phyloP scores from a whole-genome alignment of 2,797 vertebrate species.

The Clarias fuscus region DNA sequence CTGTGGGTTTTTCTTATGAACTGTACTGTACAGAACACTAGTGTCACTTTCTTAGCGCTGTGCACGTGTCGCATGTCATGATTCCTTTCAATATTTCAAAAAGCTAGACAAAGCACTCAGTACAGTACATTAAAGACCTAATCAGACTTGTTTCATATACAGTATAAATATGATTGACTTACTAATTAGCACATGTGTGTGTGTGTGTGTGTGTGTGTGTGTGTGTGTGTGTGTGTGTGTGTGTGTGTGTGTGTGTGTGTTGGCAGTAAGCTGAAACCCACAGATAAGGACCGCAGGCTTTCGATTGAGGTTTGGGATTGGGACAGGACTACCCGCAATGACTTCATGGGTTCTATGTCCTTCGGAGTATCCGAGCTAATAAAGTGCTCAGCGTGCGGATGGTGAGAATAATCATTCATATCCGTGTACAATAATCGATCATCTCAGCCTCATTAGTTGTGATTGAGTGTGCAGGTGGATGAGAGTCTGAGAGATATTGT shows the following conservation, averaged over 20 bases:
- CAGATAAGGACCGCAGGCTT: conserved; percentile 93
- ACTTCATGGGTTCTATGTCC: conserved; percentile 97
- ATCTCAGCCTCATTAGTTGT: neutral
- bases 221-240: conserved; percentile 9
- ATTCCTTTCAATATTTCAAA: neutral
- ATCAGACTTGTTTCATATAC: neutral
- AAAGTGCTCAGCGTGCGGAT: conserved; percentile 76
- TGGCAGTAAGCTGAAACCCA: conserved; percentile 86
- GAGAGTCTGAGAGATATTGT: neutral
- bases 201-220: neutral
- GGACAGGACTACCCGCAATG: conserved; percentile 96
- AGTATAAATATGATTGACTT: neutral
- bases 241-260: neutral
- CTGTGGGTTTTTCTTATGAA: too few relatives aligned
- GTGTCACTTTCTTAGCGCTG: neutral
- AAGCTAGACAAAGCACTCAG: neutral
- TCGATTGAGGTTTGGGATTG: conserved; percentile 98
- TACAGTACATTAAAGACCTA: neutral
- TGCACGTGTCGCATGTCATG: neutral
- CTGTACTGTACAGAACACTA: neutral
- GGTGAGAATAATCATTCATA: conserved; percentile 27
- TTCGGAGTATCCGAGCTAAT: conserved; percentile 98
- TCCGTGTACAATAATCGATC: neutral
- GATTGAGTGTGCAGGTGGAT: neutral
- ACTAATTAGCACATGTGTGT: neutral